Conservation (phyloP, 2,797 vertebrate genomes). For the Rhodeus uyekii region DNA sequence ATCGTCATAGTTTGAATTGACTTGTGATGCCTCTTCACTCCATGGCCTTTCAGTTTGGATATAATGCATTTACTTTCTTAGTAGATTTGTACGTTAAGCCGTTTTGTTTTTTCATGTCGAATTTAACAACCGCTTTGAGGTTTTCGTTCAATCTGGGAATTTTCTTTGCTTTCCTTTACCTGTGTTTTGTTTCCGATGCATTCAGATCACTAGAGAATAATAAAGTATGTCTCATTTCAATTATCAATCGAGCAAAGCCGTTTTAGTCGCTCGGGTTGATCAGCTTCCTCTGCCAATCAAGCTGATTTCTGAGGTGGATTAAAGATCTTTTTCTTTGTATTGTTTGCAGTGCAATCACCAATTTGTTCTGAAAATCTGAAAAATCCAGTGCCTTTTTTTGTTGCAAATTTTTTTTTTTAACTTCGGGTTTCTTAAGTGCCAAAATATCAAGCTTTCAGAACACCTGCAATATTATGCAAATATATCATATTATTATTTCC, state of each 20-base stretch:
- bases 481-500: slow-evolving; percentile 27
- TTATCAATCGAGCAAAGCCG: background rate
- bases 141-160: too few relatives aligned
- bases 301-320: background rate
- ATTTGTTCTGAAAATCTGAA: slow-evolving; percentile 11
- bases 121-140: too few relatives aligned
- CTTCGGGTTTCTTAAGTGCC: background rate
- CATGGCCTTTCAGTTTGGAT: too few relatives aligned
- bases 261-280: too few relatives aligned
- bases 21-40: background rate
- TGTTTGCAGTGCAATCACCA: slow-evolving; percentile 35
- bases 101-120: too few relatives aligned
- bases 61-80: too few relatives aligned
- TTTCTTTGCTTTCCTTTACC: background rate
- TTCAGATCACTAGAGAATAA: slow-evolving; percentile 25
- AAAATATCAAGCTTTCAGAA: slow-evolving; percentile 21
- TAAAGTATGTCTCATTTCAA: slow-evolving; percentile 2
- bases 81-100: too few relatives aligned
- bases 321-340: background rate
- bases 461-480: slow-evolving; percentile 37
- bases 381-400: slow-evolving; percentile 49
- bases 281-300: background rate
- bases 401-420: too few relatives aligned
- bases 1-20: background rate
- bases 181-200: slow-evolving; percentile 33